A percentile compares a stretch with the other conserved stretches of the same genome.
phyloP scores from a whole-genome alignment of 2,888 invertebrate species.

The Cheilosia impressa region DNA sequence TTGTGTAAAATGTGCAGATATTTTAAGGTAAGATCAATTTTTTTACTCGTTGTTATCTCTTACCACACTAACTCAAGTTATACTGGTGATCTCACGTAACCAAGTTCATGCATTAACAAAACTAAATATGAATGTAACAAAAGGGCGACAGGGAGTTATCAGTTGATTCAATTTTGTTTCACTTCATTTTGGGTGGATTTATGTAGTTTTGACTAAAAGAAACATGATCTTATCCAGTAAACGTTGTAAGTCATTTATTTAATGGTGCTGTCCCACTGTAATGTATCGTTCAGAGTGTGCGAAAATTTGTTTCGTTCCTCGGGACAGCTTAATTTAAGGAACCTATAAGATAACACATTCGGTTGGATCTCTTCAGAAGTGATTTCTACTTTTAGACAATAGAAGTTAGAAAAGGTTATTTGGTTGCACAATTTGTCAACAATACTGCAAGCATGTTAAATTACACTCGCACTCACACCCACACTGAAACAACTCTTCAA shows the following conservation, averaged over 20 bases:
- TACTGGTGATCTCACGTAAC: constrained; percentile 59
- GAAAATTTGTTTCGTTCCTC: neutral
- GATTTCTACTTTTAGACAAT: neutral
- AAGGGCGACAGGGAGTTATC: constrained; percentile 8
- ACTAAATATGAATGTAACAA: neutral
- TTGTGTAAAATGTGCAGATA: constrained; percentile 76
- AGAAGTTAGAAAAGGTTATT: too few species aligned
- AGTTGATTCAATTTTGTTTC: neutral
- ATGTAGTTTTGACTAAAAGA: neutral
- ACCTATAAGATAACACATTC: constrained; percentile 16
- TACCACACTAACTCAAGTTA: constrained; percentile 47
- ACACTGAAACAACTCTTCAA: too few species aligned
- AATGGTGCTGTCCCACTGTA: neutral
- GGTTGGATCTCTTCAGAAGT: neutral
- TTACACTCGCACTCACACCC: too few species aligned
- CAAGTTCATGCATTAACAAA: constrained; percentile 40
- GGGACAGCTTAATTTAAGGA: neutral
- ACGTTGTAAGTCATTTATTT: constrained; percentile 4
- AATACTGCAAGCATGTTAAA: too few species aligned
- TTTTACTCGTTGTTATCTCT: constrained; percentile 49
- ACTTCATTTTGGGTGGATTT: constrained; percentile 7
- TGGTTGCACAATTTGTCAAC: too few species aligned
- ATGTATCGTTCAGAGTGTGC: constrained; percentile 4
- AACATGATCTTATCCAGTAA: neutral
- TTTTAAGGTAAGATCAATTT: constrained; percentile 75